phyloP scores from a whole-genome alignment of 2,888 invertebrate genomes.

The Mesochorus sp. region DNA sequence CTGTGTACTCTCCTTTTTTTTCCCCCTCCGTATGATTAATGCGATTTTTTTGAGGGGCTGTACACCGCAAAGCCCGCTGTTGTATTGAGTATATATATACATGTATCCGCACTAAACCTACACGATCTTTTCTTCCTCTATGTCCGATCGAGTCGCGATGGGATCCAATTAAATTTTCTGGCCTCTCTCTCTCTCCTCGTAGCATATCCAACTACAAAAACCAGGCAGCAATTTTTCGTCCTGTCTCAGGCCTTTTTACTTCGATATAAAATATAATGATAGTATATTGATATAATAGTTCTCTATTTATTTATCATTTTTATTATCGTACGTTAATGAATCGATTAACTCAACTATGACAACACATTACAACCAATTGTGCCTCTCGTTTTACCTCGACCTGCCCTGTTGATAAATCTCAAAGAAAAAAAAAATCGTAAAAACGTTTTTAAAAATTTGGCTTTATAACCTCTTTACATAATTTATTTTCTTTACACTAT shows the following conservation, averaged over 20 bases:
- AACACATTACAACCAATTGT: too few relatives aligned
- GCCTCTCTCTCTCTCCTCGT: too few relatives aligned
- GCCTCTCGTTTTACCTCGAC: too few relatives aligned
- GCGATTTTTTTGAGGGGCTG: slow-evolving; percentile 74
- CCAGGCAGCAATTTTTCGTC: slow-evolving; percentile 12
- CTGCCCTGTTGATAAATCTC: too few relatives aligned
- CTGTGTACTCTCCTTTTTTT: slow-evolving; percentile 38
- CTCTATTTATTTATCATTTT: too few relatives aligned
- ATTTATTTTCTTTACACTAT: too few relatives aligned
- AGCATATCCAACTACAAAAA: slow-evolving; percentile 30
- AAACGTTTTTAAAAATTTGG: too few relatives aligned
- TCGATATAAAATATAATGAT: background rate
- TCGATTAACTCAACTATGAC: too few relatives aligned
- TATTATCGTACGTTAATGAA: too few relatives aligned
- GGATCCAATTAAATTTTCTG: slow-evolving; percentile 62
- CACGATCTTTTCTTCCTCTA: slow-evolving; percentile 44
- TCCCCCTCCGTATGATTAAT: slow-evolving; percentile 78
- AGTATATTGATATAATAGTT: background rate
- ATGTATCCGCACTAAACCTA: slow-evolving; percentile 29
- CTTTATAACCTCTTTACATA: too few relatives aligned
- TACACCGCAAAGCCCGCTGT: slow-evolving; percentile 44
- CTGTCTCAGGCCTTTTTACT: background rate
- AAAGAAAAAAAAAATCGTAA: too few relatives aligned
- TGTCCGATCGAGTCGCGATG: slow-evolving; percentile 61
- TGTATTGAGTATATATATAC: background rate